A percentile compares a stretch with the other conserved stretches of the same genome.
Evolutionary conservation across 2,888 invertebrate genomes (phyloP).

Genomic region (Syrista parreyssii): DNA sequence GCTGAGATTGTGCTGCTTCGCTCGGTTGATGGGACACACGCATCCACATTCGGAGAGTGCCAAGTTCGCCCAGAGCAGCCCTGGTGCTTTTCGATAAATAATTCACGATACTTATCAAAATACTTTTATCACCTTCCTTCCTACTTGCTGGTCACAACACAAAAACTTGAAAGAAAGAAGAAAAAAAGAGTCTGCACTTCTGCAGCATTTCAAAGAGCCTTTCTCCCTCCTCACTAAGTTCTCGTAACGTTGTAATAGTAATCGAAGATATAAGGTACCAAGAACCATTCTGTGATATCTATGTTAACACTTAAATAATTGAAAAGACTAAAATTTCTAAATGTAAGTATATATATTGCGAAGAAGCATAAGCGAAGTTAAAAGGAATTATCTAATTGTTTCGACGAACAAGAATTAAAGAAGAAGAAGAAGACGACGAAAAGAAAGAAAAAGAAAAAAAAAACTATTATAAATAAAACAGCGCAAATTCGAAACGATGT

Average conservation of each 20-base stretch:
- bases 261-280: constrained; percentile 65
- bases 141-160: constrained; percentile 34
- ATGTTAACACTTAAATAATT: constrained; percentile 68
- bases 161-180: constrained; percentile 17
- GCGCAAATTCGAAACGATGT: constrained; percentile 70
- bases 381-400: constrained; percentile 30
- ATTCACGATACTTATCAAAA: constrained; percentile 38
- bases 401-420: constrained; percentile 20
- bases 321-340: constrained; percentile 65
- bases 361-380: constrained; percentile 26
- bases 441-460: constrained; percentile 22
- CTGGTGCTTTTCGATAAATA: constrained; percentile 45
- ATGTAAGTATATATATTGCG: constrained; percentile 64
- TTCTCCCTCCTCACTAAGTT: constrained; percentile 62
- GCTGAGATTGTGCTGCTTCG: constrained; percentile 46
- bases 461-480: constrained; percentile 23
- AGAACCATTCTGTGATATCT: constrained; percentile 76
- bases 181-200: constrained; percentile 44
- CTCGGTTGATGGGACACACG: constrained; percentile 29
- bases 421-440: constrained; percentile 33
- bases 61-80: constrained; percentile 39
- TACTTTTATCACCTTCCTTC: constrained; percentile 46
- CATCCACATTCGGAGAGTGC: constrained; percentile 41
- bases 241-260: constrained; percentile 59
- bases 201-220: constrained; percentile 57